Base-by-base conservation (phyloP, 2,888 invertebrate genomes). In the Agrilus cyanescens region DNA sequence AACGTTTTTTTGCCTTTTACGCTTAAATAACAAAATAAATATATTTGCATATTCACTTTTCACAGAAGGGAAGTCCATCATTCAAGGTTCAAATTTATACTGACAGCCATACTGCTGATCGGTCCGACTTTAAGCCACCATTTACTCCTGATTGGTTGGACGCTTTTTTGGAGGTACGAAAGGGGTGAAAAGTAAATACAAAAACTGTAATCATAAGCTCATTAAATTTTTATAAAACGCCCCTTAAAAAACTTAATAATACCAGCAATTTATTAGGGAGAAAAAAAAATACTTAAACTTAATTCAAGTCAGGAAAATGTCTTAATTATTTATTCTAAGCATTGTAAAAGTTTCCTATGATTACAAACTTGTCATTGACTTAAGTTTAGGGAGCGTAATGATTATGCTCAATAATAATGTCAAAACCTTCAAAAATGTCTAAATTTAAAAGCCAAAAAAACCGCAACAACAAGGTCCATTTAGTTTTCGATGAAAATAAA, bases 51-150 rank as follows among this genome's bases (percentile, higher is more conserved):
- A 55, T 57, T 54, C 57, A 58, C 62, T 59, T 63, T 66, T 69
- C 73, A 75, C 78, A 76, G 80, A 81, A 79, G 85, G 83, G 84
- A 80, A 81, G 77, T 76, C 78, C 84, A 85, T 85, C 77, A 75
- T 79, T 70, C 77, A 76, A 79, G 77, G 78, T 80, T 83, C 85
- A 86, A 84, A 87, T 91, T 85, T 91, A 91, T 91, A 93, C 88
- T 91, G 89, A 83, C 87, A 85, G 86, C 87, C 86, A 88, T 87
- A 80, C 84, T 85, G 84, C 78, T 75, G 78, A 77, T 76, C 79
- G 80, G 78, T 78, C 80, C 78, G 80, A 79, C 82, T 85, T 85
- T 84, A 82, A 80, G 78, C 76, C 75, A 72, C 73, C 71, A 72
- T 74, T 72, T 71, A 59, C 58, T 68, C 71, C 72, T 69, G 72